Base-by-base conservation (phyloP, 2,888 invertebrate species). In the Chorisops tibialis region DNA sequence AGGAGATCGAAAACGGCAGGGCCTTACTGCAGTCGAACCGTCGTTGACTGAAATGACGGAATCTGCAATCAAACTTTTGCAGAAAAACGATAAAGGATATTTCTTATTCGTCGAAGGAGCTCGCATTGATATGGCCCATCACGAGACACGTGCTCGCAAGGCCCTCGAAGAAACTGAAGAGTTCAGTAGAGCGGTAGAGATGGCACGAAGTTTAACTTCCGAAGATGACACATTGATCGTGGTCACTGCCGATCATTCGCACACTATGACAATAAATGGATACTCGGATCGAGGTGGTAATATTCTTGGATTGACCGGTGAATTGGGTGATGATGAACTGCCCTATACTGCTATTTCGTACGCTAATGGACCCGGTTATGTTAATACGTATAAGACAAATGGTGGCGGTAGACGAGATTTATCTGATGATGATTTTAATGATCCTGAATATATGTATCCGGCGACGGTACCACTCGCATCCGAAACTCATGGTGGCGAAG, bases 401-500 rank as follows among this genome's bases (percentile, higher is more conserved):
- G 71, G 45, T 12, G 48, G 48, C 7, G 22, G 12, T 2, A 4
- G 48, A 24, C 7, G 19, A 3, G n/a, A 48, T 14, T 22, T 48
- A 48, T 22, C 2, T 2, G 48, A 22, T 3, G 67, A 63, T 54
- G 58, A 72, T 21, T 9, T 22, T 5, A 24, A 21, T 48, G 5
- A 22, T 22, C 6, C 16, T 9, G 19, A 4, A 11, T 30, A 7
- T 30, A 30, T 76, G 0, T 87, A 81, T 69, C 88, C 88, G 1
- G 75, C 87, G 0, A 75, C 85, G 0, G 82, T 84, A 0, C 87
- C 87, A 0, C 76, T 82, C 22, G 39, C 70, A 0, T 75, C 81
- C n/a, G 89, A 89, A 70, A 88, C 88, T 0, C 90, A 90, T 68
- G 89, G 88, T 0, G 89, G 88, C 0, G 91, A 92, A 65, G 92